Evolutionary conservation across 1,140 invertebrate genomes (phyloP).

Genomic region (Uloborus diversus): DNA sequence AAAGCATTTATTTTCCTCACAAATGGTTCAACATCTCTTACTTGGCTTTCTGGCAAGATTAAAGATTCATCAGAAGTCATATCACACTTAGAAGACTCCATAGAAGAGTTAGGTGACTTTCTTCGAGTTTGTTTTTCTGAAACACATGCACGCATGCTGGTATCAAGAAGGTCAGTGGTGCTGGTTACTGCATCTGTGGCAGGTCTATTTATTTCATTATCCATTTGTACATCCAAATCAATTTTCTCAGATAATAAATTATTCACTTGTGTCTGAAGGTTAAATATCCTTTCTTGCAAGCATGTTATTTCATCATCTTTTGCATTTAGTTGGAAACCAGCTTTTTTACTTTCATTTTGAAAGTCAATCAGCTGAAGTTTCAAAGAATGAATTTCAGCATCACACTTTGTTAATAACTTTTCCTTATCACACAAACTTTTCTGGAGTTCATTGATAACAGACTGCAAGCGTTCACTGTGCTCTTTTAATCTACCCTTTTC

Average conservation of each 20-base stretch:
- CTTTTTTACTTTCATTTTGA: neutral
- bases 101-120: neutral
- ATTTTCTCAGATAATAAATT: neutral
- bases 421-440: neutral
- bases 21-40: neutral
- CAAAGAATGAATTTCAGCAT: neutral
- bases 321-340: neutral
- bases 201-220: too few relatives aligned
- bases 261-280: conserved; percentile 18
- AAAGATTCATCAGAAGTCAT: neutral
- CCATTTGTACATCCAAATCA: neutral
- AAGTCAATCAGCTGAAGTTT: neutral
- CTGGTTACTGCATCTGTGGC: neutral
- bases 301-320: conserved; percentile 26
- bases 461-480: neutral
- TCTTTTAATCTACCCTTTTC: neutral
- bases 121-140: too few relatives aligned
- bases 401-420: conserved; percentile 2
- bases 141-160: too few relatives aligned
- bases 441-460: neutral
- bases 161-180: neutral
- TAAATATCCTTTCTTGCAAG: conserved; percentile 31
- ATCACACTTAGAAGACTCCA: too few relatives aligned
- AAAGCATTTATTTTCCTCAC: conserved; percentile 14
- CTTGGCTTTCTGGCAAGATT: too few relatives aligned